These are phyloP conservation scores for Drosophila mojavensis DNA, from an alignment of 1,140 invertebrate species.

Conservation along the genomic window DNA sequence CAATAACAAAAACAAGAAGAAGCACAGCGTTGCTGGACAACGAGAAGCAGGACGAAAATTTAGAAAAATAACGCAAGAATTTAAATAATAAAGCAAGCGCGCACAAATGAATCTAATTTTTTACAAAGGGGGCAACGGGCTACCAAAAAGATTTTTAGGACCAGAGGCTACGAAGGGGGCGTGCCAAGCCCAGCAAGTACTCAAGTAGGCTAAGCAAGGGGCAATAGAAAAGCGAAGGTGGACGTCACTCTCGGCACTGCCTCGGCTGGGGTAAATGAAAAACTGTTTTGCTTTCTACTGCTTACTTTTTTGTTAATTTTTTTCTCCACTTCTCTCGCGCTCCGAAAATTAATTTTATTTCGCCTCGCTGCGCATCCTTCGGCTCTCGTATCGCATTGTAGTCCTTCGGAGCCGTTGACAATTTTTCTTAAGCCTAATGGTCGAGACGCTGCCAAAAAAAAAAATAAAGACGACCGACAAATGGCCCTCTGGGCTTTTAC, in stretches of 20 bases:
- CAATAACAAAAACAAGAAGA: constrained; percentile 26
- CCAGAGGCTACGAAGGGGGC: not conserved
- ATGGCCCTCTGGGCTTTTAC: constrained; percentile 7
- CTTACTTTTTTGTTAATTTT: constrained; percentile 75
- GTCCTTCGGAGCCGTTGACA: constrained; percentile 42
- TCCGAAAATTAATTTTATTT: constrained; percentile 75
- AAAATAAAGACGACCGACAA: constrained; percentile 8
- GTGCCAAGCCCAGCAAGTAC: constrained; percentile 28
- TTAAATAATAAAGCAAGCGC: constrained; percentile 82
- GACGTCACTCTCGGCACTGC: not conserved
- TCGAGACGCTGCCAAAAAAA: constrained; percentile 4
- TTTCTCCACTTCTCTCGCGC: constrained; percentile 50
- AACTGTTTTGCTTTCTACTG: constrained; percentile 68
- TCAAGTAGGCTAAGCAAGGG: constrained; percentile 15
- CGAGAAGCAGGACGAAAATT: constrained; percentile 59
- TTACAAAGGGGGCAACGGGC: constrained; percentile 67
- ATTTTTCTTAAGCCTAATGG: constrained; percentile 47
- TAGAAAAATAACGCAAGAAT: constrained; percentile 80
- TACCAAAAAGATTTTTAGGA: constrained; percentile 10
- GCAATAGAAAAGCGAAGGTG: not conserved
- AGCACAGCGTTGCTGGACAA: constrained; percentile 12
- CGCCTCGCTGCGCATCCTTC: constrained; percentile 44
- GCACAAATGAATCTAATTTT: constrained; percentile 83
- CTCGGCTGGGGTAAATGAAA: constrained; percentile 63
- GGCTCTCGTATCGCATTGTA: constrained; percentile 24